Evolutionary conservation across 2,888 invertebrate species (phyloP).

Genomic region (Hedychridium roseum): DNA sequence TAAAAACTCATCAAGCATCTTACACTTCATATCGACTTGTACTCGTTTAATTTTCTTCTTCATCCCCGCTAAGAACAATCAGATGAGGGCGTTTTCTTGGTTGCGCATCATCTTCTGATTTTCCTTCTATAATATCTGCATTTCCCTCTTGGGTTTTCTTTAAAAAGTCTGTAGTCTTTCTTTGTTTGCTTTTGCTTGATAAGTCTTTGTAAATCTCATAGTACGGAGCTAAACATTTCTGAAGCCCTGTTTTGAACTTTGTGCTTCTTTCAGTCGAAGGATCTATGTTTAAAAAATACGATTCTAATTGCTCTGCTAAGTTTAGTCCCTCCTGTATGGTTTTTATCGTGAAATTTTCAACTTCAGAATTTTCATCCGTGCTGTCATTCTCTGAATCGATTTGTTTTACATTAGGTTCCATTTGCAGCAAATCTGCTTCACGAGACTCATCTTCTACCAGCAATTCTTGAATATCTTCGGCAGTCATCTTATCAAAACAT

Average conservation of each 20-base stretch:
- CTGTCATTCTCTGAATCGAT: slow-evolving; percentile 5
- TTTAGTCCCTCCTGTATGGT: slow-evolving; percentile 14
- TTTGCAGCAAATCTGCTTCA: slow-evolving; percentile 6
- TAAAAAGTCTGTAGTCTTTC: slow-evolving; percentile 4
- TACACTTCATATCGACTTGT: too few species aligned
- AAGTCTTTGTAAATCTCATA: slow-evolving; percentile 14
- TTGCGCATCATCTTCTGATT: slow-evolving; percentile 10
- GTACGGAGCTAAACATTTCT: slow-evolving; percentile 15
- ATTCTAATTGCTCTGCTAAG: slow-evolving; percentile 15
- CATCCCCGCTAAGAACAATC: slow-evolving; percentile 13
- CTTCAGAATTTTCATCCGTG: slow-evolving; percentile 6
- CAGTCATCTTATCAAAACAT: slow-evolving; percentile 9
- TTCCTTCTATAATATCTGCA: slow-evolving; percentile 6
- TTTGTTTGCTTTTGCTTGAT: slow-evolving; percentile 9
- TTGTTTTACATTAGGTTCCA: slow-evolving; percentile 2
- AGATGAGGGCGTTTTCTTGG: slow-evolving; percentile 10
- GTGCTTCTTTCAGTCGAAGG: slow-evolving; percentile 15
- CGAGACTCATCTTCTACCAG: slow-evolving; percentile 6
- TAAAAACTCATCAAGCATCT: too few species aligned
- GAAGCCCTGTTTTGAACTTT: slow-evolving; percentile 18
- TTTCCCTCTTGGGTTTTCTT: slow-evolving; percentile 6
- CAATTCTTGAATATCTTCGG: slow-evolving; percentile 8
- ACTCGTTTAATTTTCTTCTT: slow-evolving; percentile 12
- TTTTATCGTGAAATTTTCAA: slow-evolving; percentile 13
- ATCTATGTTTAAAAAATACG: slow-evolving; percentile 18